These are phyloP conservation scores for Labroides dimidiatus DNA, from an alignment of 2,797 vertebrate genomes.

Conservation along the genomic window DNA sequence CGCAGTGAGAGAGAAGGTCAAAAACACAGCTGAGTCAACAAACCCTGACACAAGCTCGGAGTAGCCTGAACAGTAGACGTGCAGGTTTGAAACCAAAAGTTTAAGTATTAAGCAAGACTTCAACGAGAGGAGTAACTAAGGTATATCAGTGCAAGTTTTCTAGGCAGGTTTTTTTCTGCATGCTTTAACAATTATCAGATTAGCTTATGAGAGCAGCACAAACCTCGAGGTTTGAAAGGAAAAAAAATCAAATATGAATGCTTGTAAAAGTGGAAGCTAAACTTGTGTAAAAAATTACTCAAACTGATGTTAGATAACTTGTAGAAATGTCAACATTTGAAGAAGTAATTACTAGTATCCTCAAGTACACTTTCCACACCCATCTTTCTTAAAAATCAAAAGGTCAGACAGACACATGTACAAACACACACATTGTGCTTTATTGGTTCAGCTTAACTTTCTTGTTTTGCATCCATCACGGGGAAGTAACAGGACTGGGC, in stretches of 20 bases:
- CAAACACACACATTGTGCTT: constrained; percentile 34
- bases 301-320: constrained; percentile 15
- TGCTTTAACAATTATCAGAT: constrained; percentile 10
- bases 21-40: constrained; percentile 72
- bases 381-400: constrained; percentile 20
- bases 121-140: neutral
- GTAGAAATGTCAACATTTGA: constrained; percentile 33
- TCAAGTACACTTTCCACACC: constrained; percentile 44
- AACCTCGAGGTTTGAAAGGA: constrained; percentile 17
- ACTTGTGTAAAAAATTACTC: constrained; percentile 17
- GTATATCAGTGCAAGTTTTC: constrained; percentile 2
- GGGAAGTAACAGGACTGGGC: constrained; percentile 47
- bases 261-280: constrained; percentile 36
- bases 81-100: constrained; percentile 24
- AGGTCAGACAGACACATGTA: constrained; percentile 30
- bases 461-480: constrained; percentile 28
- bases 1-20: constrained; percentile 53
- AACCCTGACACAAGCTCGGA: constrained; percentile 20
- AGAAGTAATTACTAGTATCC: constrained; percentile 39
- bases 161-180: neutral
- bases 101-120: neutral
- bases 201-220: constrained; percentile 5
- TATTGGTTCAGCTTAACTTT: constrained; percentile 14
- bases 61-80: constrained; percentile 12
- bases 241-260: constrained; percentile 5